Evolutionary conservation across 2,113 vertebrate genomes (phyloP).

Genomic region (Philantomba maxwellii): DNA sequence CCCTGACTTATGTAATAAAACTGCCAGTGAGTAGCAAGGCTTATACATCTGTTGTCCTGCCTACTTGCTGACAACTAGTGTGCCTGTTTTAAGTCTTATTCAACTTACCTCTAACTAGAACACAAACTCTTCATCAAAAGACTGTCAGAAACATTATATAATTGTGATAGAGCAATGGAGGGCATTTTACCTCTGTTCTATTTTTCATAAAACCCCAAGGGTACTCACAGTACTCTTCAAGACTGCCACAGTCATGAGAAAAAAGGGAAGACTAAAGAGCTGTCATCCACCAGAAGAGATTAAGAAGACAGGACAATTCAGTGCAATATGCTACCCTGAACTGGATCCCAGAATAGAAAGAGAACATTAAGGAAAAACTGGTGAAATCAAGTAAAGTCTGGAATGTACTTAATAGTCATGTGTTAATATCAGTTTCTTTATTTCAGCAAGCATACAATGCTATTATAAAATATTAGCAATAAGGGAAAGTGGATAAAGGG

Average conservation of each 20-base stretch:
- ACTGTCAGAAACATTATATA: neutral
- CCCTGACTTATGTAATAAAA: neutral
- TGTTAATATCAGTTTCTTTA: neutral
- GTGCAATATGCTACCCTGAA: neutral
- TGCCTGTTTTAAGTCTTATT: neutral
- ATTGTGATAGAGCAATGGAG: neutral
- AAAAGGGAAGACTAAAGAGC: neutral
- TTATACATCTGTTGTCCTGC: neutral
- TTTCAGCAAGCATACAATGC: neutral
- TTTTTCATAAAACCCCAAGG: neutral
- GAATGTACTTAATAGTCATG: neutral
- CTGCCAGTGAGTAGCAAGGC: neutral
- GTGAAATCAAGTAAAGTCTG: neutral
- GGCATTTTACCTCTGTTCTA: neutral
- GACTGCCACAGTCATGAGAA: neutral
- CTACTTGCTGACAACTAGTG: neutral
- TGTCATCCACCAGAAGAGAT: neutral
- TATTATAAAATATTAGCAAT: neutral
- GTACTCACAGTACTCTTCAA: neutral
- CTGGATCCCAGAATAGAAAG: neutral
- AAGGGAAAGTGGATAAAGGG: neutral
- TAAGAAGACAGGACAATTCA: neutral
- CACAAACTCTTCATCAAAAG: neutral
- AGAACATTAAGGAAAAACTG: neutral
- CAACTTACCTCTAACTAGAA: neutral